Evolutionary conservation across 2,888 invertebrate genomes (phyloP).

Genomic region (Drosophila paranaensis): DNA sequence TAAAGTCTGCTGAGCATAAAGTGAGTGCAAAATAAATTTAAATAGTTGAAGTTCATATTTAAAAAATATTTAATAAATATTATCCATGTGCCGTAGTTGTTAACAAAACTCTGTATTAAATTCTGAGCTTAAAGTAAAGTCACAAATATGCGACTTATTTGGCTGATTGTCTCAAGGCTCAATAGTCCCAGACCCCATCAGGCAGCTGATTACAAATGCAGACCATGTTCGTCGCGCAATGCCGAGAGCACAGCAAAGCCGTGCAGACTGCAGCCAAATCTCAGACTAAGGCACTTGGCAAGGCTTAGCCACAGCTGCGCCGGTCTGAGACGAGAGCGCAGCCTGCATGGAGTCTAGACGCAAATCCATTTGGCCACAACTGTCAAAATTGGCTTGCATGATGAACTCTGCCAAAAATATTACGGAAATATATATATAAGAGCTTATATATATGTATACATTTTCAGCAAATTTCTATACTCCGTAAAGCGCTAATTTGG

Average conservation of each 20-base stretch:
- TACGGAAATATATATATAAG: constrained; percentile 9
- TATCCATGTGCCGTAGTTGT: too few species aligned
- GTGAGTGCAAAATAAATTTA: neutral
- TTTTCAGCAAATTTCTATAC: constrained; percentile 17
- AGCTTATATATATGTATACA: constrained; percentile 2
- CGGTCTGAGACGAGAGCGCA: constrained; percentile 7
- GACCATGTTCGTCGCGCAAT: constrained; percentile 60
- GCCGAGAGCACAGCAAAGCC: constrained; percentile 35
- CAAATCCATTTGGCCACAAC: constrained; percentile 56
- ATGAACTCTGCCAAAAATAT: constrained; percentile 30
- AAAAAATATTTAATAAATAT: neutral
- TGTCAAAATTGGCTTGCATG: constrained; percentile 43
- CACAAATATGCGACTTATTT: constrained; percentile 11
- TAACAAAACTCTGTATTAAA: neutral
- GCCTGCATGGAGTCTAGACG: constrained; percentile 54
- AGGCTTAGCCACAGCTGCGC: constrained; percentile 20
- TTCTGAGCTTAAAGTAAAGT: neutral
- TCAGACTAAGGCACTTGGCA: constrained; percentile 40
- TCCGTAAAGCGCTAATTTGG: constrained; percentile 43
- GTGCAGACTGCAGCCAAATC: constrained; percentile 59
- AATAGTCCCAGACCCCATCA: neutral
- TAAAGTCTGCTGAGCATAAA: neutral
- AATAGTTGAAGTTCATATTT: neutral
- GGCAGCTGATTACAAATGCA: constrained; percentile 68
- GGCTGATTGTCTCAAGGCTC: constrained; percentile 8